Percentiles rank a stretch among this genome's conserved stretches.
Evolutionary conservation across 37 sponge, comb jelly and placozoan genomes (phyloP).

Genomic region (Axinella damicornis): DNA sequence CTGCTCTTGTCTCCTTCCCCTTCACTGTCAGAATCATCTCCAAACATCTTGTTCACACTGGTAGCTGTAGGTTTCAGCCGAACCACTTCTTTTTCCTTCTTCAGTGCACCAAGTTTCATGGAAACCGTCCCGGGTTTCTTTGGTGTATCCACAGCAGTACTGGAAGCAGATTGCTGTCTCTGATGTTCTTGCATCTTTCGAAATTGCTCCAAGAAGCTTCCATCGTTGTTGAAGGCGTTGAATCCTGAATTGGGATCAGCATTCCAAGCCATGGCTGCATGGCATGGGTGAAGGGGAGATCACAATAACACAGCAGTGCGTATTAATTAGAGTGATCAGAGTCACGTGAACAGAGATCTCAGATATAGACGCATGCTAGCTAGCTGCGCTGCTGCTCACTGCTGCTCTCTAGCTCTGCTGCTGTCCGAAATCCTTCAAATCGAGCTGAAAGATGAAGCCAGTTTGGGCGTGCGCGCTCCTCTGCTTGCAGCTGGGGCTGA

Average conservation of each 20-base stretch:
- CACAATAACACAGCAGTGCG: too few species aligned
- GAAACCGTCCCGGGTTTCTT: not conserved
- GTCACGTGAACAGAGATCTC: too few species aligned
- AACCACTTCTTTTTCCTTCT: not conserved
- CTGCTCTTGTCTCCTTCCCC: not conserved
- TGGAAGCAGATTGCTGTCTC: constrained; percentile 1
- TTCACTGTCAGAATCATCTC: not conserved
- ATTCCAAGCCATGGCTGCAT: not conserved
- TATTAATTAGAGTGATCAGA: too few species aligned
- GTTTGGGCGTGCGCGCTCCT: too few species aligned
- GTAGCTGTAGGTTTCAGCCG: too few species aligned
- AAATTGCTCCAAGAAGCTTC: constrained; percentile 91
- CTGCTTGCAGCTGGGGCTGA: too few species aligned
- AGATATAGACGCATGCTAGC: too few species aligned
- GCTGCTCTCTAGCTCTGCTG: too few species aligned
- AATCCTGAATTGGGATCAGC: not conserved
- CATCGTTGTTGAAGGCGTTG: constrained; percentile 87
- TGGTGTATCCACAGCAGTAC: not conserved
- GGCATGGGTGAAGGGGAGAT: too few species aligned
- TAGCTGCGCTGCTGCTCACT: too few species aligned
- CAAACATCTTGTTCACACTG: not conserved
- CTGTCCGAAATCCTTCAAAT: too few species aligned
- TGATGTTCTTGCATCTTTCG: constrained; percentile 65
- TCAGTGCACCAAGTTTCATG: not conserved
- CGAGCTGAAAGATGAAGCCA: too few species aligned